Percentiles rank a stretch among this genome's conserved stretches.
phyloP scores from a whole-genome alignment of 2,797 vertebrate species.

The Liasis olivaceus region DNA sequence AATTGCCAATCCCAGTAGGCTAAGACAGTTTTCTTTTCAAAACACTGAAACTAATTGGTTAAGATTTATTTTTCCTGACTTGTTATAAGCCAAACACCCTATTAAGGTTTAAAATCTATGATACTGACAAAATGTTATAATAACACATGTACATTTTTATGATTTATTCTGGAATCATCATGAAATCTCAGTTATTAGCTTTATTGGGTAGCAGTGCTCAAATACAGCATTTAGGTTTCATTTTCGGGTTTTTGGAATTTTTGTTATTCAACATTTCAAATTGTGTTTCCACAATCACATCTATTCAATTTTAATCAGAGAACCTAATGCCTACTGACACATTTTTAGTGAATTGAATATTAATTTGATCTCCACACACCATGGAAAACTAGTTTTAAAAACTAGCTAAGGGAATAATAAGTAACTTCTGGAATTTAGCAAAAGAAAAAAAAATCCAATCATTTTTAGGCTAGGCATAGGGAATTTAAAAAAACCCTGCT shows the following conservation, averaged over 20 bases:
- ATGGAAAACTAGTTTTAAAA: conserved; percentile 60
- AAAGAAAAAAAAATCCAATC: conserved; percentile 69
- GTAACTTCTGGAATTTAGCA: conserved; percentile 68
- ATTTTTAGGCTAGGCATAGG: conserved; percentile 58
- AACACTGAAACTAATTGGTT: conserved; percentile 49
- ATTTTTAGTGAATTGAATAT: conserved; percentile 66
- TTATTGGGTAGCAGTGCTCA: conserved; percentile 50
- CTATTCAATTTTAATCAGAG: conserved; percentile 64
- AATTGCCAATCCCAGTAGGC: conserved; percentile 54
- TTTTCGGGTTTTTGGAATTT: conserved; percentile 55
- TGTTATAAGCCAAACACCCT: conserved; percentile 65
- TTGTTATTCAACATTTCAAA: conserved; percentile 66
- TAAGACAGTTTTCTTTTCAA: conserved; percentile 61
- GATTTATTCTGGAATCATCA: conserved; percentile 63
- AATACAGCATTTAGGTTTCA: conserved; percentile 47
- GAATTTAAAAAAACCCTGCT: conserved; percentile 64
- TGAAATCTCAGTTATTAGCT: conserved; percentile 57
- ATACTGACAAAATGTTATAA: conserved; percentile 60
- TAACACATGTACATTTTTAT: conserved; percentile 59
- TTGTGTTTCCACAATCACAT: conserved; percentile 63
- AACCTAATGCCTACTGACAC: conserved; percentile 68
- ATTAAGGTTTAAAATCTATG: conserved; percentile 68
- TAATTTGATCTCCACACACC: conserved; percentile 63
- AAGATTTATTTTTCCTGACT: conserved; percentile 68
- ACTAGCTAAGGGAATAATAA: conserved; percentile 64